A percentile compares a stretch with the other conserved stretches of the same genome.
Conservation (phyloP, 2,797 vertebrate genomes). For the Hippopotamyrus pictus region DNA sequence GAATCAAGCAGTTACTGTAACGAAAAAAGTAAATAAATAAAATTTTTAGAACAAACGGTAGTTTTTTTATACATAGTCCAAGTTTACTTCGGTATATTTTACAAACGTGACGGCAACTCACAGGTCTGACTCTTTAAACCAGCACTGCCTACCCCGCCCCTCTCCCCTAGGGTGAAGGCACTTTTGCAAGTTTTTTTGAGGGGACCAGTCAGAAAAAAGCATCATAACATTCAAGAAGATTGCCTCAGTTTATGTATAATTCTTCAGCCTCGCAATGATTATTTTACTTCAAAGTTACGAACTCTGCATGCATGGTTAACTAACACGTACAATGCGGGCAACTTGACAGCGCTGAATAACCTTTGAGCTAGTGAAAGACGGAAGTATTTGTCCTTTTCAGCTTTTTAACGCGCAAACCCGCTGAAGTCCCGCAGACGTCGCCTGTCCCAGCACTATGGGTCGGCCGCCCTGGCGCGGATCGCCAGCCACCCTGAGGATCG, state of each 20-base stretch:
- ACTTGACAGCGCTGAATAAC: background rate
- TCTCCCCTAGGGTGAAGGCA: background rate
- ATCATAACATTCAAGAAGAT: background rate
- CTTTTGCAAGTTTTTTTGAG: background rate
- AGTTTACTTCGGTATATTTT: background rate
- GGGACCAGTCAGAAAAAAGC: background rate
- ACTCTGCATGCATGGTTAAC: background rate
- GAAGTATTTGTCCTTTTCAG: background rate
- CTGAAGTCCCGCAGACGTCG: background rate
- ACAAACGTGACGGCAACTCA: background rate
- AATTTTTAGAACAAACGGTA: background rate
- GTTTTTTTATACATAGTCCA: background rate
- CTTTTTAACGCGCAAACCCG: background rate
- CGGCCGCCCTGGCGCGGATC: constrained; percentile 41
- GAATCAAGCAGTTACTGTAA: background rate
- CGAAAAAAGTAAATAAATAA: background rate
- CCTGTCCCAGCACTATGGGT: constrained; percentile 43
- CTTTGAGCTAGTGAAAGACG: constrained; percentile 6
- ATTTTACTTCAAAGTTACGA: background rate
- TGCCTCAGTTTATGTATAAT: background rate
- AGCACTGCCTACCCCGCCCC: background rate
- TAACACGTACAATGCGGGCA: background rate
- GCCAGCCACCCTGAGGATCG: constrained; percentile 24
- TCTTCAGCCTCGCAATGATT: background rate
- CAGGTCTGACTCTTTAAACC: background rate